phyloP scores from a whole-genome alignment of 2,888 invertebrate species.

The Torymus tubicola region DNA sequence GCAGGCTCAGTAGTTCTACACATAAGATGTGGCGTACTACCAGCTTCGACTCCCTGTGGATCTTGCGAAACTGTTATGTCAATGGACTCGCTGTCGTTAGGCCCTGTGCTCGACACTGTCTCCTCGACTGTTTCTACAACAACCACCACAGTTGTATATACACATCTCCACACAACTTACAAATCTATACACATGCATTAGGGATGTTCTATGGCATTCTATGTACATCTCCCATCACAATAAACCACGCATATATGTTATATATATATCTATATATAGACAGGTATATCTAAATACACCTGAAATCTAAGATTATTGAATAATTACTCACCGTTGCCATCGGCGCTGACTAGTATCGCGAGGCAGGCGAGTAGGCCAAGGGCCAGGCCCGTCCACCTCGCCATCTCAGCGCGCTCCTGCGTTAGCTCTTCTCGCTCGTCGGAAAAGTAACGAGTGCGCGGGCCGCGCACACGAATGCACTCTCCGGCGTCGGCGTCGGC shows the following conservation, averaged over 20 bases:
- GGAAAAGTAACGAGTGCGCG: background rate
- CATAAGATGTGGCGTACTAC: conserved; percentile 76
- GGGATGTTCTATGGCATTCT: no score
- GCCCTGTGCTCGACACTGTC: background rate
- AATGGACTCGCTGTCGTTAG: conserved; percentile 50
- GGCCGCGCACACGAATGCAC: background rate
- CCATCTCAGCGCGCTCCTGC: background rate
- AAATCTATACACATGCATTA: no score
- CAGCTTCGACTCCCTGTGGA: conserved; percentile 71
- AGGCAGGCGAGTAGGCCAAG: conserved; percentile 36
- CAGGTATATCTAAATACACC: no score
- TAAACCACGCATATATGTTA: no score
- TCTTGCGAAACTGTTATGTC: conserved; percentile 70
- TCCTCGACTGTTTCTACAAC: conserved; percentile 27
- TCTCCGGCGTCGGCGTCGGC: background rate
- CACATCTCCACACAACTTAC: no score
- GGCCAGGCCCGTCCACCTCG: background rate
- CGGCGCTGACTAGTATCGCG: conserved; percentile 33
- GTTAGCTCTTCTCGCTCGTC: no score
- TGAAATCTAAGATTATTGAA: no score
- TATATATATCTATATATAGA: no score
- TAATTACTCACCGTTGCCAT: conserved; percentile 24
- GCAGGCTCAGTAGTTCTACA: conserved; percentile 78
- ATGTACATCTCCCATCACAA: no score
- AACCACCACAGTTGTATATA: no score